These are phyloP conservation scores for Eurosta solidaginis DNA, from an alignment of 1,140 invertebrate genomes.

Conservation along the genomic window DNA sequence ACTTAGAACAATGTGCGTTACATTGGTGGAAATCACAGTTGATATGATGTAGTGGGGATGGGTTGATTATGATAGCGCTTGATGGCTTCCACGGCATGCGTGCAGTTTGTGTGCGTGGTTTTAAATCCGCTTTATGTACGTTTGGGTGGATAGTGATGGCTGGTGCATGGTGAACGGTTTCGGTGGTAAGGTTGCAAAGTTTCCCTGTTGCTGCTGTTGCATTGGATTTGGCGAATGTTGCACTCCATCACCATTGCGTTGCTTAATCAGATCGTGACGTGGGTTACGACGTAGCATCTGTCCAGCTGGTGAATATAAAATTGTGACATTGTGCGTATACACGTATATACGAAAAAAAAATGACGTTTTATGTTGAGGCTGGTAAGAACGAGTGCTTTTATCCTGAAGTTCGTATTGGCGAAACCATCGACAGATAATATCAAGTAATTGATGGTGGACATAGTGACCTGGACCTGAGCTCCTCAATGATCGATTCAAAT, in stretches of 20 bases:
- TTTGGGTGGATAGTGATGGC: slow-evolving; percentile 33
- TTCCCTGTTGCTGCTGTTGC: slow-evolving; percentile 47
- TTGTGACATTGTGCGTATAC: slow-evolving; percentile 7
- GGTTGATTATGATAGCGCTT: too few species aligned
- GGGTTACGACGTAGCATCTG: slow-evolving; percentile 44
- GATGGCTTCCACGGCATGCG: too few species aligned
- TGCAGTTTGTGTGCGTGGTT: too few species aligned
- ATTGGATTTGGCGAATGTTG: slow-evolving; percentile 51
- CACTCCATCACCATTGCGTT: slow-evolving; percentile 37
- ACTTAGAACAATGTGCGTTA: too few species aligned
- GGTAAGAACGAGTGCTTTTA: slow-evolving; percentile 73
- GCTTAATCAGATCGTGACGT: slow-evolving; percentile 43
- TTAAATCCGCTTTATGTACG: too few species aligned
- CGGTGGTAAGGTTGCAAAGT: slow-evolving; percentile 52
- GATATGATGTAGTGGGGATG: too few species aligned
- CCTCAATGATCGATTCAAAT: slow-evolving; percentile 68
- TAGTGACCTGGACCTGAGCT: slow-evolving; percentile 79
- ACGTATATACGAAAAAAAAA: slow-evolving; percentile 68
- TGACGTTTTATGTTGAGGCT: slow-evolving; percentile 73
- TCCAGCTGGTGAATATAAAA: slow-evolving; percentile 33
- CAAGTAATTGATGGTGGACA: slow-evolving; percentile 78
- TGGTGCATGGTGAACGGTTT: slow-evolving; percentile 46
- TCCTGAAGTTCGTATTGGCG: slow-evolving; percentile 65
- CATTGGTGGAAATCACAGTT: too few species aligned
- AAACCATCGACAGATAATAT: slow-evolving; percentile 74